These are phyloP conservation scores for Nemoura dubitans DNA, from an alignment of 2,888 invertebrate genomes.

Conservation along the genomic window DNA sequence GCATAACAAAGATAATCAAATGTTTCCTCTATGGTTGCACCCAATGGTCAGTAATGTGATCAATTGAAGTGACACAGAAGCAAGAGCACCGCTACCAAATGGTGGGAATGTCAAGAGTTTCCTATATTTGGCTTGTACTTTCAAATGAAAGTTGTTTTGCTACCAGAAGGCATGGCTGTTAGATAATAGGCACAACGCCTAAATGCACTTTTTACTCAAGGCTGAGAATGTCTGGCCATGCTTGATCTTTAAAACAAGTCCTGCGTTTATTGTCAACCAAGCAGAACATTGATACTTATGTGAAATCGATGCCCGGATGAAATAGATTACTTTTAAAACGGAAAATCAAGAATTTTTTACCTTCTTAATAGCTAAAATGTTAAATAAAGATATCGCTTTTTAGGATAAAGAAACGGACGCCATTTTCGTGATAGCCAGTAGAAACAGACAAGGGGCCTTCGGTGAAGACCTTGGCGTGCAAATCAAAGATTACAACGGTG, in stretches of 20 bases:
- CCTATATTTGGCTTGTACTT: neutral
- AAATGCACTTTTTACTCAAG: neutral
- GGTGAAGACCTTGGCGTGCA: neutral
- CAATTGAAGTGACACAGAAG: too few relatives aligned
- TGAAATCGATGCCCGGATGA: neutral
- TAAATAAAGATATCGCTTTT: neutral
- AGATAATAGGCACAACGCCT: neutral
- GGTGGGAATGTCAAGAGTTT: too few relatives aligned
- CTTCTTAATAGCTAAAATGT: neutral
- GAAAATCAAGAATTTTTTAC: neutral
- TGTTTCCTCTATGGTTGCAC: too few relatives aligned
- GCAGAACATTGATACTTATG: neutral
- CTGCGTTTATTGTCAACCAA: neutral
- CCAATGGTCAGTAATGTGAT: too few relatives aligned
- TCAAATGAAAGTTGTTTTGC: neutral
- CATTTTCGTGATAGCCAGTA: neutral
- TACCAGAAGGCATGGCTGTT: neutral
- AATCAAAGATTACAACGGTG: neutral
- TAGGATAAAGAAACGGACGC: neutral
- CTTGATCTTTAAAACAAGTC: neutral
- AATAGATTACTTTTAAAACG: neutral
- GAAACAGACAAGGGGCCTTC: neutral
- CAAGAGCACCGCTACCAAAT: too few relatives aligned
- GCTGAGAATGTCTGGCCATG: neutral
- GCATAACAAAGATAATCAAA: too few relatives aligned